Conservation (phyloP, 2,113 vertebrate genomes). For the Microcebus ravelobensis region DNA sequence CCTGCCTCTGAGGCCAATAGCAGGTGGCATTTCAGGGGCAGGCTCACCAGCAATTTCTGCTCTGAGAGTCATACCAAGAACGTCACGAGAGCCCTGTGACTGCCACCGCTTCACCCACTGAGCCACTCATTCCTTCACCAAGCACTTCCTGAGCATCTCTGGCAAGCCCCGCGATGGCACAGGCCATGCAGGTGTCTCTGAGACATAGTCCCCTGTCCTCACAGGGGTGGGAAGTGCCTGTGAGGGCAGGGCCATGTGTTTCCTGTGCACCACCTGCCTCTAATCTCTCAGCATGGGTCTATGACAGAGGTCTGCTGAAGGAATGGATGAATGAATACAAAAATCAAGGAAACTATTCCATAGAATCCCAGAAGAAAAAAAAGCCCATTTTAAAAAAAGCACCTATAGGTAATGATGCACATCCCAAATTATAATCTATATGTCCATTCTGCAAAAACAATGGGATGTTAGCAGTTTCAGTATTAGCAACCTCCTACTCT, state of each 20-base stretch:
- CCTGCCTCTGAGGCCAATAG: neutral
- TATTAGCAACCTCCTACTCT: neutral
- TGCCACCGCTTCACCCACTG: neutral
- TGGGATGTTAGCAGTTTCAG: conserved; percentile 2
- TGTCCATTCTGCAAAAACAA: neutral
- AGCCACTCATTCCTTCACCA: neutral
- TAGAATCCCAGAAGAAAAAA: neutral
- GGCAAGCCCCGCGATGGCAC: neutral
- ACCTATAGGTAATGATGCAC: neutral
- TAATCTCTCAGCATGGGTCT: neutral
- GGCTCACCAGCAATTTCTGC: neutral
- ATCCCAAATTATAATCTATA: neutral
- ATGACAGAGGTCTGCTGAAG: neutral
- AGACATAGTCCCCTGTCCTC: neutral
- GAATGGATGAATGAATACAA: neutral
- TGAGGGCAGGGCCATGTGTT: rapidly evolving
- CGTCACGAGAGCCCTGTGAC: neutral
- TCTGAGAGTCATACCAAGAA: neutral
- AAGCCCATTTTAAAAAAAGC: neutral
- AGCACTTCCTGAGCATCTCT: neutral
- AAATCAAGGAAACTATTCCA: neutral
- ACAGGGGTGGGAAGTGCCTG: neutral
- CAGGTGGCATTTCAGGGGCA: neutral
- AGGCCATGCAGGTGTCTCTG: rapidly evolving
- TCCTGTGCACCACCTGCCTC: neutral